Conservation (phyloP, 2,797 vertebrate genomes). For the Poecilia wingei region DNA sequence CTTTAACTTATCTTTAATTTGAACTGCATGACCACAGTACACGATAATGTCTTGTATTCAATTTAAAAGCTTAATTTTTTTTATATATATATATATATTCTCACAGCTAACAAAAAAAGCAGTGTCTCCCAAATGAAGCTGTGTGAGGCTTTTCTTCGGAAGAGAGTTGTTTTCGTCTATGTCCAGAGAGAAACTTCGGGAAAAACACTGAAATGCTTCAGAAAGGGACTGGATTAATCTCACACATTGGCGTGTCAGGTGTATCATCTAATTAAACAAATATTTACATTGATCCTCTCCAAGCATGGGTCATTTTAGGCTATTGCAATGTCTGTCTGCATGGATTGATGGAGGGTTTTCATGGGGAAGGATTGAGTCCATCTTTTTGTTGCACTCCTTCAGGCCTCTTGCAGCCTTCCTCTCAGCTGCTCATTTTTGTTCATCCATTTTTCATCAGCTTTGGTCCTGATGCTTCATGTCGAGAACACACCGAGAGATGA, state of each 20-base stretch:
- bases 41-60: conserved; percentile 24
- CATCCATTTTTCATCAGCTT: conserved; percentile 60
- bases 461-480: conserved; percentile 61
- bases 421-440: conserved; percentile 24
- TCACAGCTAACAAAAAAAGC: conserved; percentile 9
- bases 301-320: neutral
- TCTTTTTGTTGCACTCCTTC: conserved; percentile 27
- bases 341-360: neutral
- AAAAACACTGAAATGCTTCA: neutral
- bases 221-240: neutral
- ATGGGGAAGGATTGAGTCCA: neutral
- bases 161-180: conserved; percentile 8
- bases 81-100: neutral
- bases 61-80: neutral
- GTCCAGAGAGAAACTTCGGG: conserved; percentile 27
- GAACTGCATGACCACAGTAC: conserved; percentile 23
- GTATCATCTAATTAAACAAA: neutral
- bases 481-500: conserved; percentile 32
- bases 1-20: neutral
- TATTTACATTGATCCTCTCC: neutral
- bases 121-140: neutral
- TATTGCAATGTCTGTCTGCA: neutral
- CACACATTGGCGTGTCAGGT: neutral
- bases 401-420: conserved; percentile 33
- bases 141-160: neutral